Conservation (phyloP, 2,888 invertebrate genomes). For the Thumatha senex region DNA sequence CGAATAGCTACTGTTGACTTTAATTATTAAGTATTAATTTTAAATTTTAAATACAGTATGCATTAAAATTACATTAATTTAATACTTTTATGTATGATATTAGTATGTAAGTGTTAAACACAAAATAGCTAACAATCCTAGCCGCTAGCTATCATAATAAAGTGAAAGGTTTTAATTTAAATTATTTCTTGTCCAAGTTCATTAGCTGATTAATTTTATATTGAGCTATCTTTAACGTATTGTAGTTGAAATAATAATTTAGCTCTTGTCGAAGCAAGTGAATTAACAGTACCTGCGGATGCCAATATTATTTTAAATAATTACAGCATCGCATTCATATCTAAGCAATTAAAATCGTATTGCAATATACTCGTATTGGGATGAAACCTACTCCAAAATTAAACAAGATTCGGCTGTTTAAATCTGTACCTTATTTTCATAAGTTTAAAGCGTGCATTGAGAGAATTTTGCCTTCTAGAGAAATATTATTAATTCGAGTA, state of each 20-base stretch:
- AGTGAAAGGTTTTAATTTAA: too few species aligned
- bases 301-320: constrained; percentile 2
- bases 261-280: not conserved
- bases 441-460: constrained; percentile 10
- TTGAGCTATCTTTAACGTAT: not conserved
- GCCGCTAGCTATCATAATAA: too few species aligned
- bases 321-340: constrained; percentile 13
- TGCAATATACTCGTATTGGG: constrained; percentile 41
- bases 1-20: too few species aligned
- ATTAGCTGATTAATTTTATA: not conserved
- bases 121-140: too few species aligned
- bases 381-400: constrained; percentile 35
- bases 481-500: constrained; percentile 33
- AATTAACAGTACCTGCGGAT: not conserved
- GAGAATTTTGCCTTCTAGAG: constrained; percentile 13
- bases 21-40: too few species aligned
- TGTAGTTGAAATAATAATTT: not conserved
- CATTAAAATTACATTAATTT: too few species aligned
- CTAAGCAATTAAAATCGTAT: constrained; percentile 42
- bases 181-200: too few species aligned
- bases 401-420: constrained; percentile 22
- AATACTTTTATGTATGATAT: too few species aligned
- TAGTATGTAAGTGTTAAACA: too few species aligned
- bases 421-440: constrained; percentile 21
- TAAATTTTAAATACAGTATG: too few species aligned